phyloP scores from a whole-genome alignment of 2,888 invertebrate genomes.

The Aspidiotus destructor region DNA sequence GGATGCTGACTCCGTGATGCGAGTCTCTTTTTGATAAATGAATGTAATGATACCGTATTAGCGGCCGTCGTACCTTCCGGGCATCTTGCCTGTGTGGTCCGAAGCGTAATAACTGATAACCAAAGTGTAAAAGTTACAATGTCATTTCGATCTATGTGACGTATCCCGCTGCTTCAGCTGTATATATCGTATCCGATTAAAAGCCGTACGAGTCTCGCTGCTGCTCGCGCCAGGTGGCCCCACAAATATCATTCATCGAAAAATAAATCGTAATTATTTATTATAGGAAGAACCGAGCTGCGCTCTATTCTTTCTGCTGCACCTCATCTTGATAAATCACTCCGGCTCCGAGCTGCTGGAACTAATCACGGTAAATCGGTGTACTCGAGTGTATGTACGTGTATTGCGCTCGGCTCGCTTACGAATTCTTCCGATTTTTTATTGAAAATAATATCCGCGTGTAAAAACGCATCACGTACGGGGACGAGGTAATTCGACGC shows the following conservation, averaged over 20 bases:
- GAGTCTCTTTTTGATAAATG: constrained; percentile 25
- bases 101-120: constrained; percentile 12
- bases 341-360: neutral
- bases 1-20: constrained; percentile 4
- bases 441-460: no score
- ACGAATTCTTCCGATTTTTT: no score
- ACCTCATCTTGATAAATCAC: neutral
- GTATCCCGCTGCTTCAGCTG: constrained; percentile 17
- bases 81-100: constrained; percentile 27
- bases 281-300: neutral
- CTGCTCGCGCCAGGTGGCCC: constrained; percentile 1
- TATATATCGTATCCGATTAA: neutral
- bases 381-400: no score
- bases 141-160: constrained; percentile 28
- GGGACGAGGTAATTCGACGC: no score
- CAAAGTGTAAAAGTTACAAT: constrained; percentile 31
- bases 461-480: no score
- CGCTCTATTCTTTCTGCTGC: neutral
- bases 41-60: constrained; percentile 31
- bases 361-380: neutral
- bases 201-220: neutral
- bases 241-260: neutral
- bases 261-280: constrained; percentile 3
- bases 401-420: no score
- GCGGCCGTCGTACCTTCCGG: constrained; percentile 23